A percentile compares a stretch with the other conserved stretches of the same genome.
These are phyloP conservation scores for Liposcelis brunnea DNA, from an alignment of 2,888 invertebrate species.

Conservation along the genomic window DNA sequence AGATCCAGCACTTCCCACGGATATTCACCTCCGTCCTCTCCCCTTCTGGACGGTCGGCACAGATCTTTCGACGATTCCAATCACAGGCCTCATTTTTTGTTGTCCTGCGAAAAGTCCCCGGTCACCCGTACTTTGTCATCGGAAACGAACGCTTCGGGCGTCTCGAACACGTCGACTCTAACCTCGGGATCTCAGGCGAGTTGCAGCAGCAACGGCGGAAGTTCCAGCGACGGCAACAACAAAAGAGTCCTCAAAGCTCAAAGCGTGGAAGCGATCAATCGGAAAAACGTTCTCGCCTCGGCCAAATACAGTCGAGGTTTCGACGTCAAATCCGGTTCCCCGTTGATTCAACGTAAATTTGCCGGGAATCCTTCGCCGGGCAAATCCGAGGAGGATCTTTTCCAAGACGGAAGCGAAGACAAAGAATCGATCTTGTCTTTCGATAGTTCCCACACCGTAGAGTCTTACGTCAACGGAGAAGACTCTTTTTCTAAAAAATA, in stretches of 20 bases:
- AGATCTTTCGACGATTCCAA: no score
- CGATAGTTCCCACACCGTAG: no score
- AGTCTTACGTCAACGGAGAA: background rate
- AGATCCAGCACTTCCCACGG: conserved; percentile 62
- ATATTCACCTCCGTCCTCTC: conserved; percentile 54
- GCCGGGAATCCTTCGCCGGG: conserved; percentile 21
- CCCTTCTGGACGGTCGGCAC: conserved; percentile 37
- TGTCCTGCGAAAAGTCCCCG: conserved; percentile 25
- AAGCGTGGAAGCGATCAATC: conserved; percentile 67
- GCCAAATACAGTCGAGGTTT: conserved; percentile 71
- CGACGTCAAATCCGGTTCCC: conserved; percentile 51
- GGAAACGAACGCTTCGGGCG: conserved; percentile 52
- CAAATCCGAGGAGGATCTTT: conserved; percentile 9
- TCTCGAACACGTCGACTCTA: conserved; percentile 50
- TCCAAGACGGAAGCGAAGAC: conserved; percentile 20
- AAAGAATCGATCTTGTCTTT: no score
- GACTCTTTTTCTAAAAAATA: background rate
- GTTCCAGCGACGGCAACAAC: conserved; percentile 22
- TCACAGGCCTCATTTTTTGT: conserved; percentile 36
- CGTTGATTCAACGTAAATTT: conserved; percentile 54
- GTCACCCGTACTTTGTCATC: conserved; percentile 51
- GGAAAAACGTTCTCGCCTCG: conserved; percentile 72
- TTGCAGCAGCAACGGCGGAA: conserved; percentile 13
- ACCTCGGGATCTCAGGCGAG: conserved; percentile 53
- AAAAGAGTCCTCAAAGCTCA: conserved; percentile 55